Percentiles rank a stretch among this genome's conserved stretches.
Evolutionary conservation across 2,888 invertebrate genomes (phyloP).

Genomic region (Eupithecia dodoneata): DNA sequence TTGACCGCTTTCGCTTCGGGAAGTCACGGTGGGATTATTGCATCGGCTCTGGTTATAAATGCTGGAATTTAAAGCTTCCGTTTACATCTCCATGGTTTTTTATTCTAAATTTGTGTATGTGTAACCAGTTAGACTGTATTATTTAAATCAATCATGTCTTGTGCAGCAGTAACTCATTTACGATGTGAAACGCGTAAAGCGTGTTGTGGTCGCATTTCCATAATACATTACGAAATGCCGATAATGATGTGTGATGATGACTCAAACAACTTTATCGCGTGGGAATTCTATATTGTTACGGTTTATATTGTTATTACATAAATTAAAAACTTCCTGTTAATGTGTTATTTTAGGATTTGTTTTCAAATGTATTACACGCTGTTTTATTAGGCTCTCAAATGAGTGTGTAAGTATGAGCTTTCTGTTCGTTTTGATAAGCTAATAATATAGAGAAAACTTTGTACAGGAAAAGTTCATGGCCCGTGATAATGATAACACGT

Average conservation of each 20-base stretch:
- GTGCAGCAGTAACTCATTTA: neutral
- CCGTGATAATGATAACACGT: neutral
- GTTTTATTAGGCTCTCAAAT: neutral
- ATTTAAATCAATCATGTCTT: constrained; percentile 8
- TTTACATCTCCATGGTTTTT: neutral
- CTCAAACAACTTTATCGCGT: constrained; percentile 35
- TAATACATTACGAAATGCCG: constrained; percentile 24
- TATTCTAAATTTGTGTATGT: neutral
- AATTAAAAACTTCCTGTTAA: constrained; percentile 14
- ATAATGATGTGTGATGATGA: constrained; percentile 33
- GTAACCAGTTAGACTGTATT: neutral
- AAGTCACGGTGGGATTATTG: constrained; percentile 6
- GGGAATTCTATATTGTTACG: constrained; percentile 28
- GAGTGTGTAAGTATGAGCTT: neutral
- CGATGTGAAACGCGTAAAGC: constrained; percentile 8
- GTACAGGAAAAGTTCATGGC: neutral
- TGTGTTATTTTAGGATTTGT: neutral
- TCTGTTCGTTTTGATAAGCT: neutral
- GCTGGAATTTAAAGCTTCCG: constrained; percentile 8
- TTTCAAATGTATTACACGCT: neutral
- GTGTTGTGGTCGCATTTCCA: constrained; percentile 23
- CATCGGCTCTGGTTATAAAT: neutral
- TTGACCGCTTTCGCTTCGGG: constrained; percentile 9
- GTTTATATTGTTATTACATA: constrained; percentile 6
- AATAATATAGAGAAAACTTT: neutral